A percentile compares a stretch with the other conserved stretches of the same genome.
Evolutionary conservation across 2,888 invertebrate species (phyloP).

Genomic region (Drosophila parthenogenetica): DNA sequence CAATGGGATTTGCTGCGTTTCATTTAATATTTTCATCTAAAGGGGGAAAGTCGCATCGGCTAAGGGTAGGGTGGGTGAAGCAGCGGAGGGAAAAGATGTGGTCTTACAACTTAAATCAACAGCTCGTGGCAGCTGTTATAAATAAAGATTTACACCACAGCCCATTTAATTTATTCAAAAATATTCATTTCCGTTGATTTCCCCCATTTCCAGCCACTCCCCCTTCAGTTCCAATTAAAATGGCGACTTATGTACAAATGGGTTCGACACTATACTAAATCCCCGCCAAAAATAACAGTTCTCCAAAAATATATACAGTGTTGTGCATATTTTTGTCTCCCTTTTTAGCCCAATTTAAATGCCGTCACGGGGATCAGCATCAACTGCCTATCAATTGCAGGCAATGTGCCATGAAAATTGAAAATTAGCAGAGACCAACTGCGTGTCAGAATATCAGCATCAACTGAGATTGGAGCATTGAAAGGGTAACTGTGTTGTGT

Average conservation of each 20-base stretch:
- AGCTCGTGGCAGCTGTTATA: conserved; percentile 68
- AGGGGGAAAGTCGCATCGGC: neutral
- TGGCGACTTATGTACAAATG: conserved; percentile 67
- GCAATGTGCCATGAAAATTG: conserved; percentile 73
- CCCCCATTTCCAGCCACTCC: neutral
- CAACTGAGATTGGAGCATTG: neutral
- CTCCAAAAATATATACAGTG: neutral
- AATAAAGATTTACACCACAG: conserved; percentile 69
- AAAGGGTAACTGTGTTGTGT: conserved; percentile 10
- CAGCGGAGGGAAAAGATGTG: neutral
- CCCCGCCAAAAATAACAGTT: conserved; percentile 18
- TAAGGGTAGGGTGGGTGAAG: neutral
- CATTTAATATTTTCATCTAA: conserved; percentile 68
- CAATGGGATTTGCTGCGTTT: conserved; percentile 75
- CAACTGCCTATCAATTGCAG: conserved; percentile 70
- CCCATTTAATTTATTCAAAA: conserved; percentile 75
- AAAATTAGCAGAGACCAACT: conserved; percentile 64
- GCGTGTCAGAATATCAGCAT: conserved; percentile 18
- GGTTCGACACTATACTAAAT: conserved; percentile 34
- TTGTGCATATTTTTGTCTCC: conserved; percentile 13
- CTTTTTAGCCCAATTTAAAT: conserved; percentile 64
- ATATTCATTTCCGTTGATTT: conserved; percentile 66
- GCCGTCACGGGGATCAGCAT: conserved; percentile 74
- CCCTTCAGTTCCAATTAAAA: conserved; percentile 69
- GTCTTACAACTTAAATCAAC: conserved; percentile 56